Percentiles rank a stretch among this genome's conserved stretches.
Conservation (phyloP, 2,797 vertebrate species). For the Notoglanidium macrostoma region DNA sequence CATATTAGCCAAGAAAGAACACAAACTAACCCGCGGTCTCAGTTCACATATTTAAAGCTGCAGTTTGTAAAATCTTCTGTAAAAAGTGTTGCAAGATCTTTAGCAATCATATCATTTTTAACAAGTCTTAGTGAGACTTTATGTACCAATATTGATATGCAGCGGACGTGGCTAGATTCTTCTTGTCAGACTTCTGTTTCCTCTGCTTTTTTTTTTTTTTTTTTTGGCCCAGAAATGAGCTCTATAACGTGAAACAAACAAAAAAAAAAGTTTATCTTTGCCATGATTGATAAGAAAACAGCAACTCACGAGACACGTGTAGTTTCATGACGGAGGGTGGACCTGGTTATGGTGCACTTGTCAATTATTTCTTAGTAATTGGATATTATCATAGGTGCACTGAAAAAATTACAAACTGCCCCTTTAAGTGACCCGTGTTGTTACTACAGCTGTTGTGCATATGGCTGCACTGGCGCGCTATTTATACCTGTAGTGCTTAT, state of each 20-base stretch:
- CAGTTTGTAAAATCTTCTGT: not conserved
- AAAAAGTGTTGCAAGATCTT: not conserved
- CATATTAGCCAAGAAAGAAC: not conserved
- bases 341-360: no score
- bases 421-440: not conserved
- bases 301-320: not conserved
- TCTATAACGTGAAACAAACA: not conserved
- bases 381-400: not conserved
- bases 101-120: not conserved
- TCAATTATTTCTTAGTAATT: not conserved
- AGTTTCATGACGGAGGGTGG: not conserved
- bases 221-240: not conserved
- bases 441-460: not conserved
- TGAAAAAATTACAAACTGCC: not conserved
- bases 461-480: not conserved
- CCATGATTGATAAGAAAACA: not conserved
- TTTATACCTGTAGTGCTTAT: not conserved
- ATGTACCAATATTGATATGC: not conserved
- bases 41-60: not conserved
- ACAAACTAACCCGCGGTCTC: not conserved
- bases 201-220: not conserved
- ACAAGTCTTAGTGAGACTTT: not conserved
- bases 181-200: not conserved
- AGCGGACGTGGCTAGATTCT: not conserved
- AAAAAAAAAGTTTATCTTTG: not conserved